Evolutionary conservation across 2,888 invertebrate species (phyloP), one percentile per base, ranked within the genome.

Genomic region (Trichopria drosophilae): DNA sequence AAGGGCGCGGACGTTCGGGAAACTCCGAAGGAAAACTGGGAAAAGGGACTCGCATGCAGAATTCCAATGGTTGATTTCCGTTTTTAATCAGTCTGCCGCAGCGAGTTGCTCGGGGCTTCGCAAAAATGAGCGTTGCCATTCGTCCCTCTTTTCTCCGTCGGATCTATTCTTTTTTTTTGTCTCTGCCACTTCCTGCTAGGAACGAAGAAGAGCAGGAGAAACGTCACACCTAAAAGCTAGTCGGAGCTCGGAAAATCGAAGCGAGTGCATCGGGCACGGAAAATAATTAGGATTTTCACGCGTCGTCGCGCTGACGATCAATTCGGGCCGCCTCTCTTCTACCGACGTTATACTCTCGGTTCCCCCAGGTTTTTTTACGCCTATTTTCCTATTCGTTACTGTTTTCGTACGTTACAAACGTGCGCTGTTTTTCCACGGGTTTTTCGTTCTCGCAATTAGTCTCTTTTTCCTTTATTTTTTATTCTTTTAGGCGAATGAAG

Each of bases 41-140:
- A 22, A 15, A 32, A 42, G 31, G 23, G 13, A 39, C 29, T 44
- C 12, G 44, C 47, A 51, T 43, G 51, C 36, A 40, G 53, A 59
- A 62, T 58, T 52, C 50, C 58, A 55, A 62, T 58, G 57, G 56
- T 61, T 62, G 59, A 59, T 63, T 64, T 62, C 55, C 56, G 59
- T 62, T 64, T 67, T 64, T 66, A 65, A 68, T 64, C 63, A 65
- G 60, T 63, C 60, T 52, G 32, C 47, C 39, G 54, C 45, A 45
- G 32, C 46, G 49, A 62, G 59, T 57, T 46, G 60, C 61, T 53
- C 43, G 52, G 50, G 57, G 62, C 37, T 29, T 39, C 24, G 50
- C 50, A 47, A 53, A 57, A 58, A 58, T 57, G 55, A 59, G 51
- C 53, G 51, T 45, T 31, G 10, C 34, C n/a, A n/a, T n/a, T n/a